Conservation (phyloP, 2,797 vertebrate species). For the Danio aesculapii region DNA sequence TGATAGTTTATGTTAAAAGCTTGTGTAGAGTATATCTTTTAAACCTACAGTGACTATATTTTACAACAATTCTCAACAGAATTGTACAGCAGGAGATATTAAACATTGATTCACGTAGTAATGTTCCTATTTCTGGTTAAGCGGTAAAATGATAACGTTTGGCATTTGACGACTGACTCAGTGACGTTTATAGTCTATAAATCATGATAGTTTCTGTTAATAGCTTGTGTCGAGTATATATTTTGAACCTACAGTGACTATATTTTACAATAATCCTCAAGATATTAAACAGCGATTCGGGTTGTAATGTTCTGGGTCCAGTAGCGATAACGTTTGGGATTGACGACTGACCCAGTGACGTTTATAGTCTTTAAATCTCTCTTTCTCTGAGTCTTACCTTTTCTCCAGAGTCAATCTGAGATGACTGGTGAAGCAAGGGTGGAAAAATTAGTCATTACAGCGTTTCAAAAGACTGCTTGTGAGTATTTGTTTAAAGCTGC, state of each 20-base stretch:
- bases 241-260: neutral
- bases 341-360: neutral
- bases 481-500: constrained; percentile 50
- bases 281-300: neutral
- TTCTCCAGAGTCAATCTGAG: constrained; percentile 80
- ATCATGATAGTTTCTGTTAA: too few relatives aligned
- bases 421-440: constrained; percentile 76
- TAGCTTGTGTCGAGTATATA: neutral
- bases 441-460: constrained; percentile 68
- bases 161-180: neutral
- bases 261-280: neutral
- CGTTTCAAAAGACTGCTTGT: constrained; percentile 56
- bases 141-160: neutral
- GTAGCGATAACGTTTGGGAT: neutral
- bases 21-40: neutral
- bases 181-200: too few relatives aligned
- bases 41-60: neutral
- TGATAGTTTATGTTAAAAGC: too few relatives aligned
- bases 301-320: neutral
- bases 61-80: neutral
- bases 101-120: neutral
- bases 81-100: neutral
- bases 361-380: constrained; percentile 17
- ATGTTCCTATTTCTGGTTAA: neutral
- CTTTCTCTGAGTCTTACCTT: constrained; percentile 74